Base-by-base conservation (phyloP, 2,797 vertebrate genomes). In the Orestias chungarensis region DNA sequence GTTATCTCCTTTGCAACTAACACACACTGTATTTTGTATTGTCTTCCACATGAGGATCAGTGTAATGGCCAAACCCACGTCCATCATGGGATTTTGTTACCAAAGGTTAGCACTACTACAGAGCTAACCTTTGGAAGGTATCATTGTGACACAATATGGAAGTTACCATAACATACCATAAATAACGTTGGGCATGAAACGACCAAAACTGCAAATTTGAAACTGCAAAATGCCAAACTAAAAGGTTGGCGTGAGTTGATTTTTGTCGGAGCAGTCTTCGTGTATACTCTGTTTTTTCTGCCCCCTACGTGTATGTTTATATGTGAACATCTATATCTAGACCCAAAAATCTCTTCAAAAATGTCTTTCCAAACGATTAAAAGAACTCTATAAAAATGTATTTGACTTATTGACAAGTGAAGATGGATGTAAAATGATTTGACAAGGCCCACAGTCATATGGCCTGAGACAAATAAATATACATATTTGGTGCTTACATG, bases 391-490 rank as follows among this genome's bases (percentile, higher is more conserved):
- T 9, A 27, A 76, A 70, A 25, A 25, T 25, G 44, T n/a, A 23
- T 55, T 23, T 14, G 42, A 12, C 14, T 3, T 18, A 50, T 25
- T 69, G 59, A 23, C 15, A 29, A 23, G 57, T 59, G 46, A 64
- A 80, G 50, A 73, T 29, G 47, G 65, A 73, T 68, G 35, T 59
- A 31, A 79, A 72, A 86, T 54, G 74, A 33, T 43, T 64, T 49
- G 67, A 78, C 49, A 2, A 43, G 3, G n/a, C 66, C 52, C 68
- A 66, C 33, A 47, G 38, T 61, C 17, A 35, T 76, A 67, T 67
- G 47, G 86, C 71, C 80, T 64, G 79, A 79, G 74, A 62, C 23
- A 49, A 64, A 69, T 71, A 75, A 52, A 79, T 79, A 83, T 71
- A 83, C 75, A 72, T n/a, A 62, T 81, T 87, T 49, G 6, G 75